Percentiles rank a stretch among this genome's conserved stretches.
These are phyloP conservation scores for Saguinus imperator DNA, from an alignment of 2,113 vertebrate genomes.

Conservation along the genomic window DNA sequence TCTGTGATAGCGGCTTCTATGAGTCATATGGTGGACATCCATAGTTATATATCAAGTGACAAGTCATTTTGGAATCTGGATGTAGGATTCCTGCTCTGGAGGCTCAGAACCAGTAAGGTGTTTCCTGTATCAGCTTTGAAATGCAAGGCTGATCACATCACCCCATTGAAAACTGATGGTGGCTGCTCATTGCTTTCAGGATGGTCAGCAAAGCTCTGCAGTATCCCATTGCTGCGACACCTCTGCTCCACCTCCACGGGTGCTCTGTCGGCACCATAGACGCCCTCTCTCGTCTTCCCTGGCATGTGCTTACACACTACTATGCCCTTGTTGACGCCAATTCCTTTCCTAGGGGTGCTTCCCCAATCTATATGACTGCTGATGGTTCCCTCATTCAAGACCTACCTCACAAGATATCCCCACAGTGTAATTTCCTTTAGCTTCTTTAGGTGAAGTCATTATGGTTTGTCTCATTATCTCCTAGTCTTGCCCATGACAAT, in stretches of 20 bases:
- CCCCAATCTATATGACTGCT: neutral
- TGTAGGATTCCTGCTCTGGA: neutral
- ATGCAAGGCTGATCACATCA: neutral
- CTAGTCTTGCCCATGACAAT: neutral
- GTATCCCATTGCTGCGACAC: neutral
- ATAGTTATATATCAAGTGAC: neutral
- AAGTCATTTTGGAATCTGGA: slow-evolving; percentile 29
- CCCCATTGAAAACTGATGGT: neutral
- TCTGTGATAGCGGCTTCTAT: neutral
- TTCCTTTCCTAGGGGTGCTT: accelerated
- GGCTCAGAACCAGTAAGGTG: neutral
- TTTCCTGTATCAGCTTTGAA: neutral
- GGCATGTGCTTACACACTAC: neutral
- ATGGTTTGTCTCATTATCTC: neutral
- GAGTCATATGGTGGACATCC: neutral
- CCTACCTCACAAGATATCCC: neutral
- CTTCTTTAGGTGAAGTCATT: neutral
- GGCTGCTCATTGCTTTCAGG: neutral
- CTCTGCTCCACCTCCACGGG: neutral
- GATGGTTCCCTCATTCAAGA: neutral
- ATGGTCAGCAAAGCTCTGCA: neutral
- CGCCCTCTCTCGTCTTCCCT: neutral
- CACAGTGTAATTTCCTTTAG: neutral
- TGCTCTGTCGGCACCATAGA: neutral
- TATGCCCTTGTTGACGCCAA: neutral